Base-by-base conservation (phyloP, 2,797 vertebrate species). In the Hephaestus fuliginosus region DNA sequence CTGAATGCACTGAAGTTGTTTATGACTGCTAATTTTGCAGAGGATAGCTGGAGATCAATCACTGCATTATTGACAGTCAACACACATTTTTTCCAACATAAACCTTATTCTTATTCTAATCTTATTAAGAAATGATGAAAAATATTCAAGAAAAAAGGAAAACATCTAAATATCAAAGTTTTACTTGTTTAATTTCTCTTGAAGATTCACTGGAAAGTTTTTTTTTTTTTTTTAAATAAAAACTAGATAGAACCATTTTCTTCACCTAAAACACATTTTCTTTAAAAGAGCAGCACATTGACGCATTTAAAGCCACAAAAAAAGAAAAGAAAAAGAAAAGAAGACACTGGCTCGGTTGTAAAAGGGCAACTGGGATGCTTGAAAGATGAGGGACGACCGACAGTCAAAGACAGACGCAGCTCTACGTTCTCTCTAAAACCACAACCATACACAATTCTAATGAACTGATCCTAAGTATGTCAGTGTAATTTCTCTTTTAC, bases 401-500 rank as follows among this genome's bases (percentile, higher is more conserved):
- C 25, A 25, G 25, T 25, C 25, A 25, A 25, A 58, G 3, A 22
- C 20, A 18, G 44, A 60, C 20, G 43, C 20, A 12, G 0, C 7
- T 46, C 18, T 13, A 70, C 36, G 49, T 69, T 71, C 62, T 79
- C 51, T 78, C 55, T 67, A 62, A 85, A 91, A 84, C 86, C 82
- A 81, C 86, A 84, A 48, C 20, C 33, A 65, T 12, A 73, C 51
- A 43, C 43, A 81, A 36, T 83, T 87, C 79, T 79, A 9, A 81
- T 68, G 78, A 89, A 89, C 17, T 43, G 55, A 81, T 82, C 70
- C 18, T 74, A 43, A 56, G 74, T 53, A 25, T 39, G 55, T 56
- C 30, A 14, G 25, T 22, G 17, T 44, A 46, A 78, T 84, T 78
- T 82, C 62, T 81, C 39, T 66, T 68, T 66, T 25, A 46, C 57